Conservation (phyloP, 2,797 vertebrate species). For the Danio albolineatus region DNA sequence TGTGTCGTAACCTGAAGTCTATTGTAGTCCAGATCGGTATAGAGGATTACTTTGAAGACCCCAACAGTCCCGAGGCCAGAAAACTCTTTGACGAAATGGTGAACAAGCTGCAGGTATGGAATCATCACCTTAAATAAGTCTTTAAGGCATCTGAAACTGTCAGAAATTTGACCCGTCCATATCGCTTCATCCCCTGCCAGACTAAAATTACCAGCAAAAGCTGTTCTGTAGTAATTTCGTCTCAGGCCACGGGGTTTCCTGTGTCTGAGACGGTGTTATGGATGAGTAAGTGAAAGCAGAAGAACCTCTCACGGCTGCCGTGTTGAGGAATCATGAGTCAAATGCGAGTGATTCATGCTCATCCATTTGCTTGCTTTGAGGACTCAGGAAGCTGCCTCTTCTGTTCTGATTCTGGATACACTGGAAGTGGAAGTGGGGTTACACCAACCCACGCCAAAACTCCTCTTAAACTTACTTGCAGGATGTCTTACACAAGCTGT, state of each 20-base stretch:
- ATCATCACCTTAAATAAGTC: background rate
- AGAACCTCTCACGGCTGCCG: constrained; percentile 30
- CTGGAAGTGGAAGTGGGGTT: constrained; percentile 26
- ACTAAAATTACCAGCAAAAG: constrained; percentile 45
- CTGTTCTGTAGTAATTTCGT: constrained; percentile 22
- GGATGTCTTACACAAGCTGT: constrained; percentile 33
- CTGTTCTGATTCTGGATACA: constrained; percentile 23
- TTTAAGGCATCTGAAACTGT: constrained; percentile 8
- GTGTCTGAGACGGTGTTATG: constrained; percentile 23
- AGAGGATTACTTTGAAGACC: constrained; percentile 98
- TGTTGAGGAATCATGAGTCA: constrained; percentile 44
- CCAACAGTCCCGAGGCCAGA: constrained; percentile 93
- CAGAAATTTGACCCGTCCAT: constrained; percentile 23
- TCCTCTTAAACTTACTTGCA: constrained; percentile 25
- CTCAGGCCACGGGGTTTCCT: constrained; percentile 53
- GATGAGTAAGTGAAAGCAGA: constrained; percentile 53
- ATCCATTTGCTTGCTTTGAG: constrained; percentile 28
- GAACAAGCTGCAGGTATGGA: constrained; percentile 95
- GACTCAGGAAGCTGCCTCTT: constrained; percentile 33
- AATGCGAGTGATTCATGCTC: constrained; percentile 49
- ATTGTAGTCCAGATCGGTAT: constrained; percentile 98
- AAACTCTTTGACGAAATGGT: constrained; percentile 99
- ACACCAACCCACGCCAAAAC: constrained; percentile 13
- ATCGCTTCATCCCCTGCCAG: constrained; percentile 11
- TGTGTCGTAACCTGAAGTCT: constrained; percentile 96